A percentile compares a stretch with the other conserved stretches of the same genome.
Conservation (phyloP, 2,797 vertebrate species). For the Crax fasciolata region DNA sequence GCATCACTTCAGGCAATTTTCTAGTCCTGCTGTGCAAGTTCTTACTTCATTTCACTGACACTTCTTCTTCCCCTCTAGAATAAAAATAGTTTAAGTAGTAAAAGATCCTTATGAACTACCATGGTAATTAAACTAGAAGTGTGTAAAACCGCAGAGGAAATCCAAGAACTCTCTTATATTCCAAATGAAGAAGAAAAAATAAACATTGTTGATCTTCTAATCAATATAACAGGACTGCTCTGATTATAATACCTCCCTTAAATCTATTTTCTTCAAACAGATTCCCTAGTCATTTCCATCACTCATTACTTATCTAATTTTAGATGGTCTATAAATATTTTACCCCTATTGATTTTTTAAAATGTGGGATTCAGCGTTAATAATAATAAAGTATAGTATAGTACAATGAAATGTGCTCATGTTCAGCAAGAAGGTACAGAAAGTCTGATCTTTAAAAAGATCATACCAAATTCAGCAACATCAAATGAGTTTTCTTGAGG, state of each 20-base stretch:
- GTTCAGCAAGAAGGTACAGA: not conserved
- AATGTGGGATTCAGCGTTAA: not conserved
- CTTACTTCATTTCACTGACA: not conserved
- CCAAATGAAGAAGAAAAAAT: not conserved
- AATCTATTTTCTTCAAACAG: not conserved
- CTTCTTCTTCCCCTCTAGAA: not conserved
- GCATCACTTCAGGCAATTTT: not conserved
- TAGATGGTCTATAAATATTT: not conserved
- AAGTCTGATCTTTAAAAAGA: not conserved
- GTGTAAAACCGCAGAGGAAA: not conserved
- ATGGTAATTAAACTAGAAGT: not conserved
- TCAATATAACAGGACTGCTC: not conserved
- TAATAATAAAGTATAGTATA: not conserved
- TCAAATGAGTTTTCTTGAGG: not conserved
- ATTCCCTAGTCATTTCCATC: conserved; percentile 15
- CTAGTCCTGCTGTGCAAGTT: not conserved
- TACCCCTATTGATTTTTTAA: conserved; percentile 11
- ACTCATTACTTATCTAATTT: conserved; percentile 27
- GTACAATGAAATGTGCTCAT: not conserved
- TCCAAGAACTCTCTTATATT: not conserved
- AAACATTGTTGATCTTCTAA: not conserved
- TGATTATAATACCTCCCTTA: not conserved
- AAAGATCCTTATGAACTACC: not conserved
- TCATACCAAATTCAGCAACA: not conserved
- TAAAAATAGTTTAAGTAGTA: not conserved